phyloP scores from a whole-genome alignment of 2,113 vertebrate species.

The Tapirus terrestris region DNA sequence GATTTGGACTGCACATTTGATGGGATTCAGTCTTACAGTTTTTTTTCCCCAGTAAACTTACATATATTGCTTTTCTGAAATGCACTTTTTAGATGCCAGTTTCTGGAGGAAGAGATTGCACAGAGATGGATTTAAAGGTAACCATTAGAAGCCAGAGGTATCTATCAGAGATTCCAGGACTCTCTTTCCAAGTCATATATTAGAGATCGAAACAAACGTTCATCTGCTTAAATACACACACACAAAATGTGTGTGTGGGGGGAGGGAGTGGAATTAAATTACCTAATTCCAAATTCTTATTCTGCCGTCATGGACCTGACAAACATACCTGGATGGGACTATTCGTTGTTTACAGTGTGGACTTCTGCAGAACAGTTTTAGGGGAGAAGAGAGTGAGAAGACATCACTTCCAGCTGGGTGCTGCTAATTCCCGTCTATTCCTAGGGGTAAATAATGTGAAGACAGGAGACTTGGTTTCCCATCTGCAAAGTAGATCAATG shows the following conservation, averaged over 20 bases:
- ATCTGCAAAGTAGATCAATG: background rate
- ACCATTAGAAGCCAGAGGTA: background rate
- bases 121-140: background rate
- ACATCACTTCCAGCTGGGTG: background rate
- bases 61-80: background rate
- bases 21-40: background rate
- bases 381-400: background rate
- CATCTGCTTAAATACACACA: background rate
- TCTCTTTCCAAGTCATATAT: background rate
- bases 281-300: background rate
- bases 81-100: background rate
- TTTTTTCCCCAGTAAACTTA: background rate
- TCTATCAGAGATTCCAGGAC: background rate
- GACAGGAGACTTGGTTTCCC: background rate
- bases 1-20: background rate
- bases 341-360: no score
- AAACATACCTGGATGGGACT: background rate
- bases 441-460: background rate
- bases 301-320: background rate
- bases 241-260: background rate
- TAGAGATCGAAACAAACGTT: background rate
- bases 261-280: background rate
- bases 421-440: background rate
- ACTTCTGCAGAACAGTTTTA: background rate
- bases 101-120: background rate